Conservation (phyloP, 2,113 vertebrate genomes). For the Hippopotamus amphibius region DNA sequence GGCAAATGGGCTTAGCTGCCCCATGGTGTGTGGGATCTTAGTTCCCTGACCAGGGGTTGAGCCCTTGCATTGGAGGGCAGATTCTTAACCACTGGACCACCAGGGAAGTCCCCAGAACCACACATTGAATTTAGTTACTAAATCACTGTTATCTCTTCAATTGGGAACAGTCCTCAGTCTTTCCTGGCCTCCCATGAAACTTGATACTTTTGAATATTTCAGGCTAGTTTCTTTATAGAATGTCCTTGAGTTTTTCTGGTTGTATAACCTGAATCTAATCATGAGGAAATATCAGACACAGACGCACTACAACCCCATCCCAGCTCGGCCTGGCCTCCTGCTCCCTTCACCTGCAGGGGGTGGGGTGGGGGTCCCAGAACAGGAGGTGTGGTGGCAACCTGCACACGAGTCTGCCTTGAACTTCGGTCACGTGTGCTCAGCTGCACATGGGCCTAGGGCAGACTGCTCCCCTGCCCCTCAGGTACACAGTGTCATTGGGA, state of each 20-base stretch:
- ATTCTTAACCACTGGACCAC: no score
- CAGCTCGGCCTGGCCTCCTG: background rate
- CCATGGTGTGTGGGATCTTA: no score
- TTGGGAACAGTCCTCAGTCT: background rate
- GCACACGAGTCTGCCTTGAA: background rate
- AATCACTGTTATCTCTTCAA: background rate
- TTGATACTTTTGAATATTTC: background rate
- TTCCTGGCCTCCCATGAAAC: background rate
- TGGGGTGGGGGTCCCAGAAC: no score
- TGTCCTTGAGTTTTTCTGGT: background rate
- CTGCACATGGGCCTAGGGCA: background rate
- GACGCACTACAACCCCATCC: background rate
- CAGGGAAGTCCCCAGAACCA: background rate
- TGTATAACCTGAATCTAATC: background rate
- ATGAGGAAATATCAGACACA: background rate
- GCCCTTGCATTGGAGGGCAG: no score
- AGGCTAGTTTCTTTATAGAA: background rate
- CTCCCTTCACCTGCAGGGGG: rapidly evolving
- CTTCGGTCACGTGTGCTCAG: rapidly evolving
- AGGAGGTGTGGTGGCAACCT: no score
- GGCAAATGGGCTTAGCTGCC: no score
- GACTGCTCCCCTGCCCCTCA: background rate
- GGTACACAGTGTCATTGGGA: background rate
- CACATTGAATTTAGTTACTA: no score
- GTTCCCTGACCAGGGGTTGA: no score